Base-by-base conservation (phyloP, 2,888 invertebrate genomes). In the Dendrolimus houi region DNA sequence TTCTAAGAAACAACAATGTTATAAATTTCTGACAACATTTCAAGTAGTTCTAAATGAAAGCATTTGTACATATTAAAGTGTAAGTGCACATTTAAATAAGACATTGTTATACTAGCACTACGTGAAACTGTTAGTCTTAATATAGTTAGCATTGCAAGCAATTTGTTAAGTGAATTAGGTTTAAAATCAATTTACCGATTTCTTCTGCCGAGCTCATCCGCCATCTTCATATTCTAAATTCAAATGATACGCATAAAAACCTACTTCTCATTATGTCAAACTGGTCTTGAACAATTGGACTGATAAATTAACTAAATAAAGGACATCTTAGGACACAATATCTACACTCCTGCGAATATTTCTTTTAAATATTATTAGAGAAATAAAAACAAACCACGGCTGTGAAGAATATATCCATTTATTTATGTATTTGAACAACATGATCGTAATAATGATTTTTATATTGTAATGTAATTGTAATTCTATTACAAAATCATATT, bases 371-470 rank as follows among this genome's bases (percentile, higher is more conserved):
- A 41, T 58, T 68, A 65, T 29, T 29, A 29, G 29, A 72, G 76
- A 85, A 86, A 85, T 80, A 81, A 87, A 87, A 87, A 81, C 79
- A 85, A 84, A 87, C 80, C 79, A 85, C 77, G 69, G 74, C 79
- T 83, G 77, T 81, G 81, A 82, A 83, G 80, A 84, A 83, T 81
- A 88, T 82, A 85, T 75, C 81, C 79, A 74, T 88, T 88, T 87
- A 88, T 88, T 88, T 80, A 62, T 74, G 72, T 75, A 72, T 73
- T 74, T 76, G 76, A 80, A 29, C 74, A 74, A 79, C 75, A 78
- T 75, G 77, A 69, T 67, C 64, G 61, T 67, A 55, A 47, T 55
- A 55, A 71, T 63, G 74, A 80, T 47, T 29, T 29, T 29, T 29
- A 6, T 29, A 29, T 29, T 29, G 29, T 29, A 29, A 29, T 29